Evolutionary conservation across 2,797 vertebrate species (phyloP), one percentile per base, ranked within the genome.

Genomic region (Aplochiton taeniatus): DNA sequence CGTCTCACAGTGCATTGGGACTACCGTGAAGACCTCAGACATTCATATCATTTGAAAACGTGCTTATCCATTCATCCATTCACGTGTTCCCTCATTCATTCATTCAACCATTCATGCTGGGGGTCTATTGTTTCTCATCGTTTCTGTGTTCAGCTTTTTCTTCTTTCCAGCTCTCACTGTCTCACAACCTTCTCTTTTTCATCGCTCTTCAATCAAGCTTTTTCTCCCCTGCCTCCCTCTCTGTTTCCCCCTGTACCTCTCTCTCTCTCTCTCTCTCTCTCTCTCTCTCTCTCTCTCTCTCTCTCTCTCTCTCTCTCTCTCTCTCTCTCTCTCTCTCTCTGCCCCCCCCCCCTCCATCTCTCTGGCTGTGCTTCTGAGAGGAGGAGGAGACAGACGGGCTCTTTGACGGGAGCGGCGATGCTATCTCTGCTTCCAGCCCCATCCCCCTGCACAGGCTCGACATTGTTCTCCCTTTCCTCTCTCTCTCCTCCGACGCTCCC

Each of bases 401-500:
- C 84, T 88, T 89, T 87, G 85, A 88, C 79, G 70, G 55, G 31
- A 70, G 74, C 50, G n/a, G 48, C 43, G 89, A 89, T 88, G 83
- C 75, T 84, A 88, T 88, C 85, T 53, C 72, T 68, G 70, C 65
- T 49, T 11, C 50, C 16, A 47, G 47, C 59, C 46, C n/a, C 60
- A 42, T 51, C 65, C 58, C 42, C 56, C 74, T 46, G 79, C 82
- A 91, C 89, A 91, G 77, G 73, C 86, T 58, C 10, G 10, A 41
- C 86, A 90, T 91, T 92, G 89, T 92, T 87, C 84, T 6, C 61
- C 69, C 69, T 61, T 64, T 75, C 67, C 46, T 16, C 53, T 18
- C 31, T 31, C 31, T 16, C 53, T 18, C 11, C 18, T 14, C 11
- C 12, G 0, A 12, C 19, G 7, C 52, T 20, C 17, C 10, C 52